Base-by-base conservation (phyloP, 2,888 invertebrate species). In the Frankliniella intonsa region DNA sequence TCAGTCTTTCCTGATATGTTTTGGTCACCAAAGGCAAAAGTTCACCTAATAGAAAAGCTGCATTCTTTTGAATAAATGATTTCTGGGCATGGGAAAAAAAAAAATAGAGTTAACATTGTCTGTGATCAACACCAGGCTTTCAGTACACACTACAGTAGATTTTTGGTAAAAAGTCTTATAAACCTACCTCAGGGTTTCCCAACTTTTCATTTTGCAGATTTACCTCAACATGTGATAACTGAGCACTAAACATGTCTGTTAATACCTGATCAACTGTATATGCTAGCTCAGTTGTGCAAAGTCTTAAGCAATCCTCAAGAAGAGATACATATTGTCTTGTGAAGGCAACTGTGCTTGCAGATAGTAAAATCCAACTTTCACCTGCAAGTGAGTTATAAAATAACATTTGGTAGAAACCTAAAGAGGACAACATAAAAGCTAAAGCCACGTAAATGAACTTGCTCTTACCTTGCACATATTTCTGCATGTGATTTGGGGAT, bases 311-410 rank as follows among this genome's bases (percentile, higher is more conserved):
- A 86, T 95, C 93, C 85, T 94, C 93, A 84, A 95, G 90, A 83
- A 96, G 90, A 49, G 92, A 91, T 80, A 95, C 89, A 85, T 93
- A 94, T 8, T 94, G 90, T 88, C 94, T 94, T 10, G 93, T 92
- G 88, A 96, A 96, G 86, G 93, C 92, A 84, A 95, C 90, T 9
- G 94, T 95, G 88, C 95, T 96, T 86, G 91, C 91, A 0, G 96
- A 95, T 85, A 96, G 88, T 84, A 93, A 92, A 81, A 95, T 89
- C 92, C 94, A 94, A 84, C 90, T 90, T 83, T 92, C 92, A 84
- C 92, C 93, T 89, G 87, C 84, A 84, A 87, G n/a, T n/a, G 83
- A 82, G 50, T 22, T 38, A 81, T 81, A 62, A 79, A 80, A 19
- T 51, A 81, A 50, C n/a, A n/a, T n/a, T n/a, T 80, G 11, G 5